These are phyloP conservation scores for Brenthis hecate DNA, from an alignment of 2,888 invertebrate species.

Conservation along the genomic window DNA sequence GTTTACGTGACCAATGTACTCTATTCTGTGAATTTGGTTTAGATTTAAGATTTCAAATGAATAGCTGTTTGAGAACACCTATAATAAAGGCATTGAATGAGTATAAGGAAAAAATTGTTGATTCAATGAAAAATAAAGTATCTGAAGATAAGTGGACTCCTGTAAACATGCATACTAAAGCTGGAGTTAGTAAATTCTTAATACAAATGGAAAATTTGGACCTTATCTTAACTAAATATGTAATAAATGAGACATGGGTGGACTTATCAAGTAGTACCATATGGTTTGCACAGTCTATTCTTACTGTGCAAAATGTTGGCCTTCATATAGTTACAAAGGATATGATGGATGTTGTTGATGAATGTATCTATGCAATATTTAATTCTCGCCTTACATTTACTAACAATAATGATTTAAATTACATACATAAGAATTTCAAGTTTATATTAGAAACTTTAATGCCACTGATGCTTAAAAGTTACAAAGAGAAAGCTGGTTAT, in stretches of 20 bases:
- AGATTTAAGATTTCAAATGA: conserved; percentile 95
- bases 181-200: conserved; percentile 85
- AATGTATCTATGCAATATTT: conserved; percentile 88
- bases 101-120: conserved; percentile 90
- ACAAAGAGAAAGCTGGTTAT: conserved; percentile 83
- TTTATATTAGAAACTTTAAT: conserved; percentile 86
- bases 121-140: conserved; percentile 89
- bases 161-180: conserved; percentile 88
- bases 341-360: conserved; percentile 87
- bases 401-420: conserved; percentile 68
- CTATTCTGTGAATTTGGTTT: conserved; percentile 87
- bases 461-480: conserved; percentile 84
- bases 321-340: conserved; percentile 89
- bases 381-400: conserved; percentile 86
- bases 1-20: conserved; percentile 88
- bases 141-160: conserved; percentile 94
- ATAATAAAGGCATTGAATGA: conserved; percentile 89
- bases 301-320: conserved; percentile 89
- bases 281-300: conserved; percentile 89
- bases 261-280: conserved; percentile 90
- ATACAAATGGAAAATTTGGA: conserved; percentile 87
- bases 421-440: conserved; percentile 85
- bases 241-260: conserved; percentile 85
- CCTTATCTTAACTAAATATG: conserved; percentile 85
- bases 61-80: conserved; percentile 90